Conservation (phyloP, 1,140 invertebrate species). For the Ladona fulva region DNA sequence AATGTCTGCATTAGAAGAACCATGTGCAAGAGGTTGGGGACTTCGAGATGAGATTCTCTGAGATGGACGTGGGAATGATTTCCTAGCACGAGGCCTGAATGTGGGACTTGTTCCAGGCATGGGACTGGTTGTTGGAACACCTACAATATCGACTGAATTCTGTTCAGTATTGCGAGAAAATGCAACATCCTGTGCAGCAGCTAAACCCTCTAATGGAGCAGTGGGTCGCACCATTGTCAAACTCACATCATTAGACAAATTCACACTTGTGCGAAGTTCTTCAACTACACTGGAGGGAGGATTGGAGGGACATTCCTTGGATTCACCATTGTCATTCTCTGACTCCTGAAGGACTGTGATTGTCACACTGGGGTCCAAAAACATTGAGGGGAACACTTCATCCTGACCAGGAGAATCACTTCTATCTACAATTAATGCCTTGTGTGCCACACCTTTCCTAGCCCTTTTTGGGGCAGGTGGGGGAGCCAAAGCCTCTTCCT, state of each 20-base stretch:
- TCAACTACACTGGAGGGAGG: not conserved
- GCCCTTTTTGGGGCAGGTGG: not conserved
- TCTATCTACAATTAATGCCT: not conserved
- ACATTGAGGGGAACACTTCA: constrained; percentile 22
- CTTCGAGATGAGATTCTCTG: not conserved
- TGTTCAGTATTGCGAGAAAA: not conserved
- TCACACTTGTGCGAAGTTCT: constrained; percentile 20
- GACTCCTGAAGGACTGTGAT: constrained; percentile 22
- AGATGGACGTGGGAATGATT: constrained; percentile 20
- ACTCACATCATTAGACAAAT: constrained; percentile 22
- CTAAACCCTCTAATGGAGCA: not conserved
- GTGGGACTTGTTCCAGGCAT: not conserved
- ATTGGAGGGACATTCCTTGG: not conserved
- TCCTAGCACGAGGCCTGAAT: constrained; percentile 20
- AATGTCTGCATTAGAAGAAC: not conserved
- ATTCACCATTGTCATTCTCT: constrained; percentile 17
- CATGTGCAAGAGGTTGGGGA: not conserved
- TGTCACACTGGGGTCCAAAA: constrained; percentile 24
- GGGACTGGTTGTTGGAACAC: not conserved
- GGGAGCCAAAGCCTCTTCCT: not conserved
- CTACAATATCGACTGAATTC: not conserved
- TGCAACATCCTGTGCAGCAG: not conserved
- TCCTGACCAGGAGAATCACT: constrained; percentile 20
- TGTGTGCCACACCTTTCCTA: not conserved
- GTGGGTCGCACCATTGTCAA: constrained; percentile 20